Evolutionary conservation across 2,797 vertebrate genomes (phyloP), one percentile per base, ranked within the genome.

Genomic region (Hippoglossus hippoglossus): DNA sequence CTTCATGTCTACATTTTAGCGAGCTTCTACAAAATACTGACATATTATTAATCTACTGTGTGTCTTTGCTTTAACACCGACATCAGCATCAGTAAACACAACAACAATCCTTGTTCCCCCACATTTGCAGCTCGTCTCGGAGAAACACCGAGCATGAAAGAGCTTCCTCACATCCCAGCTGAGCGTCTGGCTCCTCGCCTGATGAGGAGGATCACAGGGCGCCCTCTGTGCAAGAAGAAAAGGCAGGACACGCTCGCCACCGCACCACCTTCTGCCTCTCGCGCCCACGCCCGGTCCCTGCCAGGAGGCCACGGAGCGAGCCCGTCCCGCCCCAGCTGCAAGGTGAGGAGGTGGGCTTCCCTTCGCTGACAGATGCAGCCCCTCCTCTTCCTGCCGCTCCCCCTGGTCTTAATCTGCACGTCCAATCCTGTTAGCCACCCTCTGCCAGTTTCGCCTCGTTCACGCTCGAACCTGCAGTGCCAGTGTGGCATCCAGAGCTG

Each of bases 351-450:
- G 78, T 74, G 78, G 73, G 69, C 67, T 68, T 75, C 66, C 36
- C 41, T 54, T 54, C 24, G 75, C 63, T 71, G 82, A 87, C 87
- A 89, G 85, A 85, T 85, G 83, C 82, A 66, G 51, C 71, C 76
- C 39, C 67, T 72, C 55, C 22, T 22, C 11, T n/a, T 34, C 44
- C 61, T 57, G 54, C 51, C 63, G 11, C 36, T 39, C 31, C 39
- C 61, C 34, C 9, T 65, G 76, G 58, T 78, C 71, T 71, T 90
- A 91, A 91, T 92, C 85, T 76, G 79, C 85, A 87, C 67, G 24
- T 84, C 88, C 77, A 88, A 89, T 92, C 88, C 85, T 86, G 81
- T 91, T 90, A 90, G 86, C 59, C 3, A 3, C 80, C 64, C 75
- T 73, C 76, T 77, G 79, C 77, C 86, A 86, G 62, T 63, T 72